A percentile compares a stretch with the other conserved stretches of the same genome.
Conservation (phyloP, 2,113 vertebrate genomes). For the Podarcis raffonei region DNA sequence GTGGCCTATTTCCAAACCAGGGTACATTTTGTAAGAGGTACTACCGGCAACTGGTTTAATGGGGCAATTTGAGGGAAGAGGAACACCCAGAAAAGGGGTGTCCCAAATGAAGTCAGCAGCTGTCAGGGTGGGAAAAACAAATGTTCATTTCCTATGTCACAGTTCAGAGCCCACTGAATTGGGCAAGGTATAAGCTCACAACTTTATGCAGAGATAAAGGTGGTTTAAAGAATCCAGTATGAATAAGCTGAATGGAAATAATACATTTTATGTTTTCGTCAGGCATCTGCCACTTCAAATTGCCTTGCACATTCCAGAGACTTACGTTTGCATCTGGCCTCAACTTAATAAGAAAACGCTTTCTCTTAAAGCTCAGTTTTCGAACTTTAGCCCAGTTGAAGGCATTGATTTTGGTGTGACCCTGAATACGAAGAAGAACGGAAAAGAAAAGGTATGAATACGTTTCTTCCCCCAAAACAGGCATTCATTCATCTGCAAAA, state of each 20-base stretch:
- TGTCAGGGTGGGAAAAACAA: neutral
- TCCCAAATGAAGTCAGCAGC: neutral
- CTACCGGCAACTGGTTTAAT: too few species aligned
- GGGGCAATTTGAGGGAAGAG: neutral
- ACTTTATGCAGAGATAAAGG: neutral
- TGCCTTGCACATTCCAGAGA: slow-evolving; percentile 31
- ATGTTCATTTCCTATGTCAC: neutral
- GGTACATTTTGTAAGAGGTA: neutral
- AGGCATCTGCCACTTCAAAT: neutral
- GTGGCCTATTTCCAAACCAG: too few species aligned
- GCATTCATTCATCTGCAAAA: neutral
- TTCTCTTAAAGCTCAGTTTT: slow-evolving; percentile 99
- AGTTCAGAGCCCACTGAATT: neutral
- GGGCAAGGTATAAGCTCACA: neutral
- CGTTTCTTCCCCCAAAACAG: neutral
- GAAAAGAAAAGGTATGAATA: slow-evolving; percentile 6
- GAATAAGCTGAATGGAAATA: neutral
- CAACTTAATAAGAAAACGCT: slow-evolving; percentile 96
- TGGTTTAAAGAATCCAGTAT: neutral
- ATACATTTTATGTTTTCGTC: neutral
- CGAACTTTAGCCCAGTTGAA: slow-evolving; percentile 99
- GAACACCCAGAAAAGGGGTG: neutral
- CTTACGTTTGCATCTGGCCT: slow-evolving; percentile 93
- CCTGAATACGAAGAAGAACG: slow-evolving; percentile 72
- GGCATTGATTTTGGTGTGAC: slow-evolving; percentile 94